Conservation (phyloP, 2,113 vertebrate species). For the Phoxinus phoxinus region DNA sequence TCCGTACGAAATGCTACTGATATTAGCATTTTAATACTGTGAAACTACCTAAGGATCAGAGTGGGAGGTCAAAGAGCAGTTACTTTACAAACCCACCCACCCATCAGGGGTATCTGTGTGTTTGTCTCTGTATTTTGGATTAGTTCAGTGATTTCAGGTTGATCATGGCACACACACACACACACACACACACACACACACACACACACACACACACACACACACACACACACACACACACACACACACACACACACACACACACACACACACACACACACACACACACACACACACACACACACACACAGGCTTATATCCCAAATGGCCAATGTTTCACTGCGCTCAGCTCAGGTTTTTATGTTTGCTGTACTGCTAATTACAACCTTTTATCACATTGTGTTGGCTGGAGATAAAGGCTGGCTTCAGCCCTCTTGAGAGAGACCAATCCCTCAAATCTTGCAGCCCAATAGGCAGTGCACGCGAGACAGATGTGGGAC, state of each 20-base stretch:
- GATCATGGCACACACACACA: constrained; percentile 45
- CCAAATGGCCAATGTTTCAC: constrained; percentile 69
- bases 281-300: constrained; percentile 56
- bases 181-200: constrained; percentile 48
- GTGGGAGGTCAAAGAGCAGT: constrained; percentile 60
- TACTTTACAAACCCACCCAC: constrained; percentile 48
- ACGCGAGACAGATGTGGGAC: constrained; percentile 73
- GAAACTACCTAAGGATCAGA: constrained; percentile 12
- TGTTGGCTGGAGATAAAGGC: constrained; percentile 63
- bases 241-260: no score
- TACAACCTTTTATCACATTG: constrained; percentile 71
- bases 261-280: not conserved
- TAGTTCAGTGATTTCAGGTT: constrained; percentile 50
- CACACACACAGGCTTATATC: constrained; percentile 51
- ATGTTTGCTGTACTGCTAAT: constrained; percentile 68
- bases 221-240: no score
- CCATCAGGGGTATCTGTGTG: constrained; percentile 20
- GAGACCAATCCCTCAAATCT: constrained; percentile 67
- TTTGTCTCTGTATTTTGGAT: constrained; percentile 70
- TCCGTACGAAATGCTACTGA: constrained; percentile 47
- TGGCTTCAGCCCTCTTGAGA: constrained; percentile 73
- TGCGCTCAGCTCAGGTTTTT: constrained; percentile 61
- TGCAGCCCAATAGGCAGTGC: constrained; percentile 56
- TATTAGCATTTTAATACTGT: constrained; percentile 71
- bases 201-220: no score